A percentile compares a stretch with the other conserved stretches of the same genome.
These are phyloP conservation scores for Ptychoptera contaminata DNA, from an alignment of 2,888 invertebrate species.

Conservation along the genomic window DNA sequence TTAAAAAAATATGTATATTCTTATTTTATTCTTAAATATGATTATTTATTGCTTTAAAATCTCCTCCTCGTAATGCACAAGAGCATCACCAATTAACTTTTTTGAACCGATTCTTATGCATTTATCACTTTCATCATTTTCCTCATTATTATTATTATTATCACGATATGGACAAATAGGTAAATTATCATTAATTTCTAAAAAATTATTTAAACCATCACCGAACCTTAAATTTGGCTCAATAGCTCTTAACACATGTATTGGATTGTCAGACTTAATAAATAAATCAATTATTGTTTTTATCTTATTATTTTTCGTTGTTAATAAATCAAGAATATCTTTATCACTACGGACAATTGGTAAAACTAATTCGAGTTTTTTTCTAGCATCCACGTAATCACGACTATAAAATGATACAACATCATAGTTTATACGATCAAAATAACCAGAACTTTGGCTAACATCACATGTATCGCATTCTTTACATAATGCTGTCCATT, in stretches of 20 bases:
- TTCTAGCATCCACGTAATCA: constrained; percentile 60
- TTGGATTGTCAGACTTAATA: constrained; percentile 38
- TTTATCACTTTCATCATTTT: constrained; percentile 15
- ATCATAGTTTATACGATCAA: constrained; percentile 54
- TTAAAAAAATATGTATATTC: too few relatives aligned
- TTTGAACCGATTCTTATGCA: constrained; percentile 37
- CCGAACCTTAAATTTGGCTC: constrained; percentile 53
- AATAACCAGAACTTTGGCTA: constrained; percentile 62
- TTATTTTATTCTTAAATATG: too few relatives aligned
- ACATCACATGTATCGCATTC: constrained; percentile 42
- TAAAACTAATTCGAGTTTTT: constrained; percentile 37
- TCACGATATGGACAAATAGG: constrained; percentile 15
- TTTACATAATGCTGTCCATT: constrained; percentile 41
- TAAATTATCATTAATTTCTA: constrained; percentile 16
- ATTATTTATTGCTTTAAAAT: not conserved
- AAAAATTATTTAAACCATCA: constrained; percentile 32
- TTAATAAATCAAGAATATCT: constrained; percentile 40
- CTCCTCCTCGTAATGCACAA: constrained; percentile 26
- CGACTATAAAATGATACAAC: constrained; percentile 67
- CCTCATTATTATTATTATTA: constrained; percentile 5
- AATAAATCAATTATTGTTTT: constrained; percentile 55
- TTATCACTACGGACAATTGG: constrained; percentile 47
- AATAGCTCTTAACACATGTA: constrained; percentile 62
- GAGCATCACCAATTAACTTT: constrained; percentile 31
- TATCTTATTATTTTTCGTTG: constrained; percentile 27